Evolutionary conservation across 2,113 vertebrate species (phyloP).

Genomic region (Corydoras maculifer): DNA sequence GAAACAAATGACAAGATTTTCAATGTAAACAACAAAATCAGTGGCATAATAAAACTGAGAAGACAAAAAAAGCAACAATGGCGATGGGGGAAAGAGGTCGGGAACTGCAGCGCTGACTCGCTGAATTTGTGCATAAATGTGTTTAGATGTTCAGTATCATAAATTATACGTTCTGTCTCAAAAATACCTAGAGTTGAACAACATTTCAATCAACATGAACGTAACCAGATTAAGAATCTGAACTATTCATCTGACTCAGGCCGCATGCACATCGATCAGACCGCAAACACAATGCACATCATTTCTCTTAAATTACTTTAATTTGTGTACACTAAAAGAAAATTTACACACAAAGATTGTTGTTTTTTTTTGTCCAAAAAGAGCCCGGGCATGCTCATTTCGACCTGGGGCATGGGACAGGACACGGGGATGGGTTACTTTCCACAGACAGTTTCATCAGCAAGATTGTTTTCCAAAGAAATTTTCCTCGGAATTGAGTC

Average conservation of each 20-base stretch:
- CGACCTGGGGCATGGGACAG: conserved; percentile 38
- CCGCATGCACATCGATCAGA: background rate
- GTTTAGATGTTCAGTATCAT: no score
- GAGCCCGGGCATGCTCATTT: conserved; percentile 84
- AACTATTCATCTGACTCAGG: no score
- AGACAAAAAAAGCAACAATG: no score
- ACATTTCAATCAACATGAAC: background rate
- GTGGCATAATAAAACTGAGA: no score
- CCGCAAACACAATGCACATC: background rate
- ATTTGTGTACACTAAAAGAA: conserved; percentile 98
- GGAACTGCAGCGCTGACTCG: no score
- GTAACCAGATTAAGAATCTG: no score
- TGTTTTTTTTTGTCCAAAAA: conserved; percentile 53
- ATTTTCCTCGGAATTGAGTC: conserved; percentile 69
- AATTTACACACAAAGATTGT: conserved; percentile 91
- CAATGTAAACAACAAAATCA: no score
- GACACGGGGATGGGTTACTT: conserved; percentile 74
- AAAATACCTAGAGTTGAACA: background rate
- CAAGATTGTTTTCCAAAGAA: conserved; percentile 92
- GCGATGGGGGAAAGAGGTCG: no score
- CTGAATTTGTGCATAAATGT: no score
- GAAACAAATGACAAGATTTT: no score
- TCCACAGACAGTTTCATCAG: conserved; percentile 43
- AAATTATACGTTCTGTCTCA: no score
- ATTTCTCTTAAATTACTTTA: conserved; percentile 94